Evolutionary conservation across 1,140 invertebrate species (phyloP).

Genomic region (Euglossa dilemma): DNA sequence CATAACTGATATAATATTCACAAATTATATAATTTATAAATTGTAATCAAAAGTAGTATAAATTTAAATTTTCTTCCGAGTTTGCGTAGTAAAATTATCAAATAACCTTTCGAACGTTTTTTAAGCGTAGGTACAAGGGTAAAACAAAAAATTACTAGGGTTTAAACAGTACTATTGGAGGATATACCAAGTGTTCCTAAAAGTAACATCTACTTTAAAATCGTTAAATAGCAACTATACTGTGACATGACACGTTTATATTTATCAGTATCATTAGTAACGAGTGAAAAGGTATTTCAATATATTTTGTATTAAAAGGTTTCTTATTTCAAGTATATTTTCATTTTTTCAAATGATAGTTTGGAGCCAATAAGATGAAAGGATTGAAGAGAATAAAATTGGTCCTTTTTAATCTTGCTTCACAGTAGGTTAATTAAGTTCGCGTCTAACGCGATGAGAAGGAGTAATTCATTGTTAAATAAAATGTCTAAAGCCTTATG

Average conservation of each 20-base stretch:
- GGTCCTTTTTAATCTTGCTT: conserved; percentile 9
- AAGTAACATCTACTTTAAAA: not conserved
- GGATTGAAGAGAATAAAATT: conserved; percentile 27
- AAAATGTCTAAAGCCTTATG: not conserved
- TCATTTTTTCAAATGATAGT: not conserved
- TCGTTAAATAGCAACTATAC: not conserved
- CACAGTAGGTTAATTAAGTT: conserved; percentile 18
- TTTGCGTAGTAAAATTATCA: not conserved
- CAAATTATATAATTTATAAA: no score
- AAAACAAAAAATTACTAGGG: conserved; percentile 22
- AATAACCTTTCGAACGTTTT: not conserved
- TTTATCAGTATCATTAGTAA: not conserved
- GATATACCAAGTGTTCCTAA: not conserved
- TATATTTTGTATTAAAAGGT: not conserved
- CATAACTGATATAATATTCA: no score
- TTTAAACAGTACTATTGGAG: conserved; percentile 4
- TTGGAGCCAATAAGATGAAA: conserved; percentile 25
- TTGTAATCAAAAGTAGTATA: no score
- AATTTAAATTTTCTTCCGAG: no score
- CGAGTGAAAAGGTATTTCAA: no score
- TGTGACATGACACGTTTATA: not conserved
- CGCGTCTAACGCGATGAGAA: conserved; percentile 14
- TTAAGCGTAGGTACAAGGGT: not conserved
- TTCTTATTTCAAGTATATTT: not conserved
- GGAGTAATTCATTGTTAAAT: not conserved